Conservation (phyloP, 1,140 invertebrate genomes). For the Bombus fervidus region DNA sequence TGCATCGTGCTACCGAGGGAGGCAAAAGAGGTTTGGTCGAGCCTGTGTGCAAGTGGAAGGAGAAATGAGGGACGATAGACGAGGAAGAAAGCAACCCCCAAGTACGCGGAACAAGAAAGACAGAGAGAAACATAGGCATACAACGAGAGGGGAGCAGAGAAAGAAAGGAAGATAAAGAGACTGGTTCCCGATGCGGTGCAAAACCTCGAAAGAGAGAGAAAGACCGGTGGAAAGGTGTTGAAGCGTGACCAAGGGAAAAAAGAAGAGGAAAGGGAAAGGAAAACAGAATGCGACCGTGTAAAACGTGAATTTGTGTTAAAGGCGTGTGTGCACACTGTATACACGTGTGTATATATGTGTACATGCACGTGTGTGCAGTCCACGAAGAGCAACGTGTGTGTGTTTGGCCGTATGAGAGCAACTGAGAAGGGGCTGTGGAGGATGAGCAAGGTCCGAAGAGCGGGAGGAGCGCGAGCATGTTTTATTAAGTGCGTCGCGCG, state of each 20-base stretch:
- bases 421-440: constrained; percentile 49
- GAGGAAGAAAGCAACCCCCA: constrained; percentile 21
- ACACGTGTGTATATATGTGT: not conserved
- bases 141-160: constrained; percentile 25
- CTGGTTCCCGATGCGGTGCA: constrained; percentile 53
- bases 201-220: constrained; percentile 62
- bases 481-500: constrained; percentile 78
- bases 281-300: constrained; percentile 53
- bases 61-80: constrained; percentile 37
- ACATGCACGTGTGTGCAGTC: constrained; percentile 1
- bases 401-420: constrained; percentile 38
- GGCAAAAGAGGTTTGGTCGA: constrained; percentile 7
- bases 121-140: not conserved
- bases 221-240: constrained; percentile 59
- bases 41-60: constrained; percentile 18
- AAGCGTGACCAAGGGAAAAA: constrained; percentile 66
- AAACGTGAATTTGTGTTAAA: constrained; percentile 47
- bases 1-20: constrained; percentile 26
- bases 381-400: constrained; percentile 38
- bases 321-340: not conserved
- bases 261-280: constrained; percentile 53
- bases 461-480: constrained; percentile 71
- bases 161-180: constrained; percentile 58
- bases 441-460: constrained; percentile 52
- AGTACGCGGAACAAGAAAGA: not conserved